Evolutionary conservation across 1,140 invertebrate genomes (phyloP), one percentile per base, ranked within the genome.

Genomic region (Sesamia nonagrioides): DNA sequence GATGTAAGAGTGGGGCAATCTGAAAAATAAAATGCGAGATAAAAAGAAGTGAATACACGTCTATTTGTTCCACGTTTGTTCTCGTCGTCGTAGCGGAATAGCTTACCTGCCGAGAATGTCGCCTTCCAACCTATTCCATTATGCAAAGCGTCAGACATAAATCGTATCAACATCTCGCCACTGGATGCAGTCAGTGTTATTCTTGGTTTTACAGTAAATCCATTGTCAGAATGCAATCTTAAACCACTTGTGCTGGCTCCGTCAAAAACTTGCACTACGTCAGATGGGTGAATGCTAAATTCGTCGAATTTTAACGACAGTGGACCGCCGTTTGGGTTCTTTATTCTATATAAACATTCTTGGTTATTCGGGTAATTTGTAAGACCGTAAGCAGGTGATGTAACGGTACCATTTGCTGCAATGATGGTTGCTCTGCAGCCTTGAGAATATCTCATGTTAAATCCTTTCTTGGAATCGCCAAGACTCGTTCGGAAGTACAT

Each of bases 401-500:
- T 97, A 2, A 99, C 96, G 1, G 97, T 98, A 33, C 98, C 98
- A 91, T 98, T 98, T 5, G 96, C 95, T 1, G 97, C 97, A 21
- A 97, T 96, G 45, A 98, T 97, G 2, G 97, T 98, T 0, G 97
- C 97, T 92, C 96, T 96, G 88, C 97, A 98, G n/a, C 97, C 98
- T 95, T 98, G 97, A 58, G 97, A 97, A 84, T 98, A 98, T 81
- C 97, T 96, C 84, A 99, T 97, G 82, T 97, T 98, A 91, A 99
- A 99, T n/a, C 99, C 99, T 87, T 97, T 97, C 84, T 96, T 97
- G 0, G 97, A 98, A 89, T 98, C 98, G 27, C 98, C 98, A 21
- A 98, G 95, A 85, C 97, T 98, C 0, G 98, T 98, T 91, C 98
- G 98, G 89, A 99, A 98, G 89, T 99, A 99, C 68, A 99, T 91